Percentiles rank a stretch among this genome's conserved stretches.
Conservation (phyloP, 2,797 vertebrate species). For the Catharus ustulatus region DNA sequence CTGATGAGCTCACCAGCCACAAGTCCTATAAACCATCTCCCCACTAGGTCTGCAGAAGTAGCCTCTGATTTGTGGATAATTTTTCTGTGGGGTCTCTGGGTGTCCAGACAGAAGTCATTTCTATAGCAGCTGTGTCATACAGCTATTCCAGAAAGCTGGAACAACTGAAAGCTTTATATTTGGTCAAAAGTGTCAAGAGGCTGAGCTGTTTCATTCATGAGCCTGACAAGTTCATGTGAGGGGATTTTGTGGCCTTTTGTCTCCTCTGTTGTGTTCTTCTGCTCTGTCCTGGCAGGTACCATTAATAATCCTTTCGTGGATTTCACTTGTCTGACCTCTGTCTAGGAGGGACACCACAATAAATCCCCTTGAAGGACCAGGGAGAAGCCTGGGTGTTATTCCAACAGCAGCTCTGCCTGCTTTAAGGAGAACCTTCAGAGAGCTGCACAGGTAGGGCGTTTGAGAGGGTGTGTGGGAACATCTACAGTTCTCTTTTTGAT, state of each 20-base stretch:
- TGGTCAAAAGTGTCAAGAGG: not conserved
- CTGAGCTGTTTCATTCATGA: not conserved
- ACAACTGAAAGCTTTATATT: not conserved
- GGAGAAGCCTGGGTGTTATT: not conserved
- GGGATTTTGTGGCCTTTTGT: not conserved
- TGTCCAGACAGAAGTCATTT: not conserved
- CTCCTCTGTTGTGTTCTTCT: not conserved
- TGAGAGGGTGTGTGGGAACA: fast-evolving
- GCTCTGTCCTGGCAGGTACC: not conserved
- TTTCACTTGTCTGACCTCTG: not conserved
- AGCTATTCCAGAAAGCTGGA: not conserved
- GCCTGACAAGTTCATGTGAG: not conserved
- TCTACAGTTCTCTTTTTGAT: not conserved
- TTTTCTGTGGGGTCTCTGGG: not conserved
- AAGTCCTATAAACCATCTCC: not conserved
- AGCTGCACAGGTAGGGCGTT: fast-evolving
- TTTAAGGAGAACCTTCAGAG: not conserved
- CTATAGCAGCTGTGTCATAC: not conserved
- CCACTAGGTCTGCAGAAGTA: fast-evolving
- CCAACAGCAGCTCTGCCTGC: not conserved
- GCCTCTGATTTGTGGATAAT: not conserved
- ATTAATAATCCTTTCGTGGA: not conserved
- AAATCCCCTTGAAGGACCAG: not conserved
- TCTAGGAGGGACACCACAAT: not conserved
- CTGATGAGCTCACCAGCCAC: not conserved